A percentile compares a stretch with the other conserved stretches of the same genome.
phyloP scores from a whole-genome alignment of 2,888 invertebrate species.

The Lithophane ornitopus region DNA sequence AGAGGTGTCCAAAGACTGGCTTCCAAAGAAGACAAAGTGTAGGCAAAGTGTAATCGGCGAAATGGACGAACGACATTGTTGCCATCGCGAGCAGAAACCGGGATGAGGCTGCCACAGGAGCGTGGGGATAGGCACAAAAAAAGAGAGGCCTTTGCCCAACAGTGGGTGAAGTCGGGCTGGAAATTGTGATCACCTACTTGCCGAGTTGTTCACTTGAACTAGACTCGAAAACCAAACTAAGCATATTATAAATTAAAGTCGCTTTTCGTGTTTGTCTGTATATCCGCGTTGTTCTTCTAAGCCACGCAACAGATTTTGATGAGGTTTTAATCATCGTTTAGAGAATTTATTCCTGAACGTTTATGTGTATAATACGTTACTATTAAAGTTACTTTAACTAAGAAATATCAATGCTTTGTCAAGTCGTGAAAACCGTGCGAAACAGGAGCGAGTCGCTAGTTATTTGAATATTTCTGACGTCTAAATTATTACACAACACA shows the following conservation, averaged over 20 bases:
- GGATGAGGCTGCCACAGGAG: neutral
- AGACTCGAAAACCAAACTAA: neutral
- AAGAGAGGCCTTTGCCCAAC: neutral
- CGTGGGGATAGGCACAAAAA: neutral
- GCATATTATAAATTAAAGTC: neutral
- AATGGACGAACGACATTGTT: neutral
- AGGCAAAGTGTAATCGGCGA: too few species aligned
- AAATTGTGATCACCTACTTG: too few species aligned
- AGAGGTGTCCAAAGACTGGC: neutral
- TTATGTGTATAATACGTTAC: too few species aligned
- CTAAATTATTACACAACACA: slow-evolving; percentile 26
- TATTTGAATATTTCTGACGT: neutral
- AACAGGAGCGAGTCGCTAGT: neutral
- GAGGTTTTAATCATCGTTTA: too few species aligned
- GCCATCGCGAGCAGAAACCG: neutral
- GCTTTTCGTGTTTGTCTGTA: too few species aligned
- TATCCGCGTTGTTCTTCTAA: too few species aligned
- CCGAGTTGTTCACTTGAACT: neutral
- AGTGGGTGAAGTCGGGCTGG: neutral
- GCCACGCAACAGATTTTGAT: too few species aligned
- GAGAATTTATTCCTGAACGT: too few species aligned
- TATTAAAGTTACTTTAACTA: too few species aligned
- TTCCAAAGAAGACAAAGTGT: too few species aligned
- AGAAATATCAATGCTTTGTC: too few species aligned
- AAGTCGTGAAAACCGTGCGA: too few species aligned